Conservation (phyloP, 2,888 invertebrate genomes). For the Nineta flava region DNA sequence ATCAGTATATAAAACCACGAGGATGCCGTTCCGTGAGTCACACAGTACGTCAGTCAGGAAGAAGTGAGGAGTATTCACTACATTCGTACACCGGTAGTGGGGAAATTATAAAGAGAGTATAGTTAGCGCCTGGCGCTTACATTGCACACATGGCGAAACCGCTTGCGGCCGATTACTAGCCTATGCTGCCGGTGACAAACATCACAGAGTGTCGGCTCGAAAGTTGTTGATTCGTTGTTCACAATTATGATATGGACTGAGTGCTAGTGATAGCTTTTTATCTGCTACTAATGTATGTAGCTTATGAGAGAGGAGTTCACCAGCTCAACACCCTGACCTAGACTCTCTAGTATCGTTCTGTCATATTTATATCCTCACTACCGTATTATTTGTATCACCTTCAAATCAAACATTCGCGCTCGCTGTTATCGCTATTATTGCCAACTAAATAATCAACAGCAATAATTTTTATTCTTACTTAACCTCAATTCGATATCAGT, state of each 20-base stretch:
- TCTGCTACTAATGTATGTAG: not conserved
- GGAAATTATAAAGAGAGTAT: not conserved
- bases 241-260: not conserved
- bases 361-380: too few relatives aligned
- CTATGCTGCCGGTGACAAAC: too few relatives aligned
- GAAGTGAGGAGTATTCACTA: not conserved
- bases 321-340: slow-evolving; percentile 2
- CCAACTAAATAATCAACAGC: too few relatives aligned
- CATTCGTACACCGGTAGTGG: not conserved
- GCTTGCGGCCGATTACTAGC: not conserved
- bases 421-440: too few relatives aligned
- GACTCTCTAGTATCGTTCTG: not conserved
- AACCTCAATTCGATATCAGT: too few relatives aligned
- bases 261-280: too few relatives aligned
- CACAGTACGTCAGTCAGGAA: not conserved
- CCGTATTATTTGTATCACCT: too few relatives aligned
- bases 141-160: slow-evolving; percentile 1
- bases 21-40: slow-evolving; percentile 1
- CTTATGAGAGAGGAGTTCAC: not conserved
- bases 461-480: too few relatives aligned
- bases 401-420: too few relatives aligned
- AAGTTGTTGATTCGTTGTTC: not conserved
- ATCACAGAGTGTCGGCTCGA: not conserved
- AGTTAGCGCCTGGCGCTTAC: slow-evolving; percentile 3
- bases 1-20: slow-evolving; percentile 1